Evolutionary conservation across 2,113 vertebrate species (phyloP).

Genomic region (Scolopax mira): DNA sequence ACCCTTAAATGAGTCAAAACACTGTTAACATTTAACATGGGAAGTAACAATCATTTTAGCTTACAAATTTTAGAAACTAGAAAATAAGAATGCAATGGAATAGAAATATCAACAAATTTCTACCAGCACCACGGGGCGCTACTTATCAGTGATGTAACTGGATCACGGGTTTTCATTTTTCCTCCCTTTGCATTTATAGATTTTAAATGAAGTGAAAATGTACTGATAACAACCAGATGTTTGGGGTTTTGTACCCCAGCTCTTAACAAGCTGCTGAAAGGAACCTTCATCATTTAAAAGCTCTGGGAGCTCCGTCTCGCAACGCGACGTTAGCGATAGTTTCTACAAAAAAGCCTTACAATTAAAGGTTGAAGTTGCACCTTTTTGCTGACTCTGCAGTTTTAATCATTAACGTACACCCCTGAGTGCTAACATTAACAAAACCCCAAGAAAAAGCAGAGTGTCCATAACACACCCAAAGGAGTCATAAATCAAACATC

Average conservation of each 20-base stretch:
- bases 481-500: slow-evolving; percentile 1
- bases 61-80: neutral
- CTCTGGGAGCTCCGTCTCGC: slow-evolving; percentile 46
- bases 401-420: neutral
- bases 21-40: neutral
- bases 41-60: neutral
- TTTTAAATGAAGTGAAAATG: slow-evolving; percentile 72
- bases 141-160: slow-evolving; percentile 13
- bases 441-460: neutral
- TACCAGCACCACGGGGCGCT: slow-evolving; percentile 5
- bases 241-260: slow-evolving; percentile 2
- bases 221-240: slow-evolving; percentile 73
- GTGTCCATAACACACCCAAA: neutral
- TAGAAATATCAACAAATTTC: neutral
- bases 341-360: slow-evolving; percentile 24
- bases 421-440: neutral
- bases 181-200: slow-evolving; percentile 48
- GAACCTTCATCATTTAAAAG: slow-evolving; percentile 63
- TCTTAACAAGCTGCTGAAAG: slow-evolving; percentile 70
- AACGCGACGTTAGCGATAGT: slow-evolving; percentile 36
- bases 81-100: neutral
- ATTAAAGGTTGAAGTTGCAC: neutral
- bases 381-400: neutral
- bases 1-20: neutral
- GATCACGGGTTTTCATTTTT: slow-evolving; percentile 58